These are phyloP conservation scores for Lycaena phlaeas DNA, from an alignment of 2,888 invertebrate species.

Conservation along the genomic window DNA sequence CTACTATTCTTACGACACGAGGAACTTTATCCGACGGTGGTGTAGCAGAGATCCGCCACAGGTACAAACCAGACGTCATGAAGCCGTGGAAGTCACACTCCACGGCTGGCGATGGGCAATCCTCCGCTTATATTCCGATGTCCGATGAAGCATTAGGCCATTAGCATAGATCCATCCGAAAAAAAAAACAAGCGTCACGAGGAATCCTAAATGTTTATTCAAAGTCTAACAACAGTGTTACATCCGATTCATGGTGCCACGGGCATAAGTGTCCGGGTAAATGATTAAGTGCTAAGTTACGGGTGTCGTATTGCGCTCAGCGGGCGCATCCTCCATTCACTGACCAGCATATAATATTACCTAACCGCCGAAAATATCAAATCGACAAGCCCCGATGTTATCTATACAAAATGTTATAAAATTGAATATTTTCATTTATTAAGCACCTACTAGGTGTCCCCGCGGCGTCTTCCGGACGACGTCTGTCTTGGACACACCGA, in stretches of 20 bases:
- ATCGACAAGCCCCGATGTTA: slow-evolving; percentile 67
- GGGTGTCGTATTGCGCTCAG: slow-evolving; percentile 56
- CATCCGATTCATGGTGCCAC: slow-evolving; percentile 18
- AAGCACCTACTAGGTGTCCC: slow-evolving; percentile 40
- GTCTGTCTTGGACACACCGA: slow-evolving; percentile 25
- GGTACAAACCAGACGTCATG: too few species aligned
- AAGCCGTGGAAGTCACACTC: too few species aligned
- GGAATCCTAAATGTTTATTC: too few species aligned
- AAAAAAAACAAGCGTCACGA: too few species aligned
- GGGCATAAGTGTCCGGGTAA: slow-evolving; percentile 55
- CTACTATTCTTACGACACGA: too few species aligned
- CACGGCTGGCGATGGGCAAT: too few species aligned
- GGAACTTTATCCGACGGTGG: too few species aligned
- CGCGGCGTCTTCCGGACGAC: slow-evolving; percentile 46
- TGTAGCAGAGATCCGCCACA: too few species aligned
- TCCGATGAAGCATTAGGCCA: too few species aligned
- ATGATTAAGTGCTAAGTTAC: slow-evolving; percentile 72
- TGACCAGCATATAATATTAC: slow-evolving; percentile 54
- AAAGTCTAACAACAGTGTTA: slow-evolving; percentile 19
- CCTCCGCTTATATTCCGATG: too few species aligned
- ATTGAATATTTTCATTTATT: slow-evolving; percentile 69
- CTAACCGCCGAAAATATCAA: slow-evolving; percentile 70
- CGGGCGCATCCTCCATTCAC: slow-evolving; percentile 58
- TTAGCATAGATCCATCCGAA: too few species aligned
- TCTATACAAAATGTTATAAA: slow-evolving; percentile 66